phyloP scores from a whole-genome alignment of 2,888 invertebrate species.

The Phalera bucephala region DNA sequence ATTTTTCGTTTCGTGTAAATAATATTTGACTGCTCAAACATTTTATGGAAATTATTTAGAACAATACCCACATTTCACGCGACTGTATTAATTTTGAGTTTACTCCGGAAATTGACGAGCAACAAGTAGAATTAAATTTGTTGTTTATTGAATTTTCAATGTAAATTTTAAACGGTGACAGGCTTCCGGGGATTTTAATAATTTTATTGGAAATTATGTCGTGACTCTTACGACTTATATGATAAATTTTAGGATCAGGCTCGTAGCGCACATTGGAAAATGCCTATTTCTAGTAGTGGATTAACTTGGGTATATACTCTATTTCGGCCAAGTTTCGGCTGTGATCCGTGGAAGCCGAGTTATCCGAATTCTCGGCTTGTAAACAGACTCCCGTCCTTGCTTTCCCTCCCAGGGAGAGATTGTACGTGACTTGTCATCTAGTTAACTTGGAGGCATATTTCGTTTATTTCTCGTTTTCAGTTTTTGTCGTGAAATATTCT shows the following conservation, averaged over 20 bases:
- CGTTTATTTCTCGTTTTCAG: constrained; percentile 17
- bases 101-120: background rate
- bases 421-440: constrained; percentile 30
- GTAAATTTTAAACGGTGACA: no score
- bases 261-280: no score
- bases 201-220: no score
- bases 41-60: background rate
- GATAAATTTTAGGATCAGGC: no score
- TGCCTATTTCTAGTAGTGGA: no score
- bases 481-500: constrained; percentile 1
- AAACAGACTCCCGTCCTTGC: constrained; percentile 13
- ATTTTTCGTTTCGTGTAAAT: constrained; percentile 11
- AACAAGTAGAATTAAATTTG: background rate
- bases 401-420: constrained; percentile 15
- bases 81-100: constrained; percentile 1
- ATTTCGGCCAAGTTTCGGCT: constrained; percentile 22
- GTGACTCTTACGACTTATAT: no score
- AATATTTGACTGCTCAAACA: constrained; percentile 7
- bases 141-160: no score
- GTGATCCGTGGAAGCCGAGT: constrained; percentile 21
- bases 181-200: no score
- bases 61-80: constrained; percentile 2
- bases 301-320: no score
- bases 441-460: constrained; percentile 18
- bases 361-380: constrained; percentile 20